Evolutionary conservation across 2,888 invertebrate species (phyloP), one percentile per base, ranked within the genome.

Genomic region (Digitonthophagus gazella): DNA sequence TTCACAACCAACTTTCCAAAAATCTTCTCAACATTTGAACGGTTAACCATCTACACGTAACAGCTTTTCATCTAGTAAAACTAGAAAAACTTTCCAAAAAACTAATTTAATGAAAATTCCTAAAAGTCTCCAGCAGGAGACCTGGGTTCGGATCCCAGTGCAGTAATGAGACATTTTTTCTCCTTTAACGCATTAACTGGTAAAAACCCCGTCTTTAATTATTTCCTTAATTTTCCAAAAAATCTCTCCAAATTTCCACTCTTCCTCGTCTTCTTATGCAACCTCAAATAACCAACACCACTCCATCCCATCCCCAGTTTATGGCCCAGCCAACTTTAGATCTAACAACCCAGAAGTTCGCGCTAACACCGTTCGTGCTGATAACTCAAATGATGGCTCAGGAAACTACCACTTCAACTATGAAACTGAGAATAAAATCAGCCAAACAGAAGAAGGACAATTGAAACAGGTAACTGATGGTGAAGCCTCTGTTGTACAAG

Each of bases 391-490:
- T 67, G 75, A 75, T 22, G 84, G 84, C 14, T 85, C 86, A 68
- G 86, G 86, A 56, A 79, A 78, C 72, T 87, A 82, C 80, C 77
- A 71, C 69, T 85, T 84, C 73, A 77, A 74, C 85, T 86, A 78
- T 72, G 83, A 85, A 71, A 76, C 81, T 15, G 83, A 80, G 58
- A 85, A 86, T 70, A 86, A 86, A 0, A 83, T 84, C 0, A 84
- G 85, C 0, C 80, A 86, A 4, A 79, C 83, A 6, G 86, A 86
- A 73, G 0, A 74, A 0, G 85, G 78, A 0, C 58, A 65, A 22
- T 68, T 86, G 66, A 80, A 80, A 73, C 83, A 85, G 76, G 66
- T 69, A 1, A 85, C 84, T 1, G 69, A 80, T 2, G 84, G 84
- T 3, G 77, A 80, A 71, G 82, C 79, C n/a, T 1, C 83, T 0